Conservation (phyloP, 2,888 invertebrate species). For the Rosalia funebris region DNA sequence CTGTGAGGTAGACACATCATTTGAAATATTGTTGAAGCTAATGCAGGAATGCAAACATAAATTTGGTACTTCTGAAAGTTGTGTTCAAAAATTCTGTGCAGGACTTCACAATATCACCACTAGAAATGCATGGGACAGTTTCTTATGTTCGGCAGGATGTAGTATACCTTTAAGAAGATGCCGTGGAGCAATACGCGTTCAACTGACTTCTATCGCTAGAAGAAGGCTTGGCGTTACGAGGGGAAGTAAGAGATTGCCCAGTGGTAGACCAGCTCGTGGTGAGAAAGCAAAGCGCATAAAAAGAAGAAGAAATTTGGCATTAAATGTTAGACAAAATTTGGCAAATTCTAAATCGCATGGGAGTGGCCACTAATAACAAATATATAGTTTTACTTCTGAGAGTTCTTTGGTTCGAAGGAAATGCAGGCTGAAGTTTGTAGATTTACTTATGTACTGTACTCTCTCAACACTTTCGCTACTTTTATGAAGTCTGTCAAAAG, state of each 20-base stretch:
- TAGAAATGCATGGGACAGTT: constrained; percentile 8
- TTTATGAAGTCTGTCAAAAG: no score
- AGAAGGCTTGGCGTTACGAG: constrained; percentile 29
- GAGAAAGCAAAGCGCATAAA: constrained; percentile 10
- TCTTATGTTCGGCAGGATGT: neutral
- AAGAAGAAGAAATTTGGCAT: constrained; percentile 5
- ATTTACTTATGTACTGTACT: no score
- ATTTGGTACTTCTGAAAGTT: constrained; percentile 18
- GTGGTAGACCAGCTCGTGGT: constrained; percentile 23
- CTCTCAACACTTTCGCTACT: no score
- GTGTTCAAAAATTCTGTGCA: constrained; percentile 7
- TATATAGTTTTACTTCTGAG: no score
- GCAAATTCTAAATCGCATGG: constrained; percentile 27
- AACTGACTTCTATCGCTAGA: constrained; percentile 33
- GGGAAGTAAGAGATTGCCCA: constrained; percentile 28
- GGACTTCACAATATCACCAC: constrained; percentile 13
- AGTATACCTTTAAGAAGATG: constrained; percentile 12
- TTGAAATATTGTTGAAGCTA: constrained; percentile 17
- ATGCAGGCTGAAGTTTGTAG: no score
- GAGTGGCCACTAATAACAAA: constrained; percentile 23
- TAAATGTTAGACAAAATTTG: constrained; percentile 7
- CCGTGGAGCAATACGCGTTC: constrained; percentile 28
- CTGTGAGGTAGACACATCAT: no score
- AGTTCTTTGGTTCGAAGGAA: no score
- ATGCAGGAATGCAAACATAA: constrained; percentile 14